Conservation (phyloP, 2,797 vertebrate genomes). For the Lindbergichthys nudifrons region DNA sequence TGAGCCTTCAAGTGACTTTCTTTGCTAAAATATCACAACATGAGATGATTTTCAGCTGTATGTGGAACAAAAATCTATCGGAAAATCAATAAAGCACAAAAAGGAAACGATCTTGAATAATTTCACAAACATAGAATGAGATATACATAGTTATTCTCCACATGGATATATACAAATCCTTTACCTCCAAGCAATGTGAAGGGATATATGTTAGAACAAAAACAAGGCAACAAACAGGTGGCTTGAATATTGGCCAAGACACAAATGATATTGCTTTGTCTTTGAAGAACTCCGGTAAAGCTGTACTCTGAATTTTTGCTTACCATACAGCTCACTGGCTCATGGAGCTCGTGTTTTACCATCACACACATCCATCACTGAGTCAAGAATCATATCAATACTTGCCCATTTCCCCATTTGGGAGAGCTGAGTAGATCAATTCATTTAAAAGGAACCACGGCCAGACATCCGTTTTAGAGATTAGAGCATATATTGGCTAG, state of each 20-base stretch:
- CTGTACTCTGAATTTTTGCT: constrained; percentile 68
- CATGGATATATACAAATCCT: constrained; percentile 22
- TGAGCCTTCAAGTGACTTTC: constrained; percentile 57
- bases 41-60: constrained; percentile 11
- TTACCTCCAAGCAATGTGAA: constrained; percentile 20
- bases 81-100: constrained; percentile 39
- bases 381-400: constrained; percentile 87
- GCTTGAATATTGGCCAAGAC: constrained; percentile 51
- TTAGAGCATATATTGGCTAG: constrained; percentile 90
- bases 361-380: constrained; percentile 85
- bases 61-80: constrained; percentile 38
- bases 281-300: constrained; percentile 66
- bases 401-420: constrained; percentile 87
- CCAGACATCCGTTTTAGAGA: constrained; percentile 91
- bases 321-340: constrained; percentile 59
- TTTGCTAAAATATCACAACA: constrained; percentile 37
- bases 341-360: constrained; percentile 82
- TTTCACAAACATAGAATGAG: constrained; percentile 26
- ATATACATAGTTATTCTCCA: constrained; percentile 31
- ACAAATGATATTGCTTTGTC: constrained; percentile 74
- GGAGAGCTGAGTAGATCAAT: constrained; percentile 87
- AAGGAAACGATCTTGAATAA: constrained; percentile 8
- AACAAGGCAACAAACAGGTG: constrained; percentile 46
- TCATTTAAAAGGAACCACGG: constrained; percentile 89
- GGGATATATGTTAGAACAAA: constrained; percentile 20